phyloP scores from a whole-genome alignment of 2,797 vertebrate species.

The Aldrovandia affinis region DNA sequence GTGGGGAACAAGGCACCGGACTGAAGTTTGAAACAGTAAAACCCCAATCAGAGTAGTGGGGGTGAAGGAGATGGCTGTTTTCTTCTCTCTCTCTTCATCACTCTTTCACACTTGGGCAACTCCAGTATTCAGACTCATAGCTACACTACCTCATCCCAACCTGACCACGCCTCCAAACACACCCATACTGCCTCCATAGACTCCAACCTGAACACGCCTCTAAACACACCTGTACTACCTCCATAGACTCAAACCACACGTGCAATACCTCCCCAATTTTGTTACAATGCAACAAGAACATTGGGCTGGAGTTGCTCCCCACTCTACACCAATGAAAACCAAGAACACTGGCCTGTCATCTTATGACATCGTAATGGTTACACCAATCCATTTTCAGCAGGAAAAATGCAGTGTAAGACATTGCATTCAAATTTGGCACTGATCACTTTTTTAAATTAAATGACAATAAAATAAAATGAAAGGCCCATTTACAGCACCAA shows the following conservation, averaged over 20 bases:
- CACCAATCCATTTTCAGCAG: not conserved
- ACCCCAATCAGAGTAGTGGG: not conserved
- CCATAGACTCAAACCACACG: no score
- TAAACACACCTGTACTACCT: not conserved
- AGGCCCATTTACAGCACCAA: not conserved
- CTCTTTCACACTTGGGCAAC: not conserved
- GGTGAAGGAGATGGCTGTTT: not conserved
- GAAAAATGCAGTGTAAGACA: not conserved
- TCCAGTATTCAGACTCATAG: no score
- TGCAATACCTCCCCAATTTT: no score
- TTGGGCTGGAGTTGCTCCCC: not conserved
- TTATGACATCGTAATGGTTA: not conserved
- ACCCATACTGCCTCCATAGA: no score
- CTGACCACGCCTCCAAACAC: no score
- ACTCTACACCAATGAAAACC: slow-evolving; percentile 7
- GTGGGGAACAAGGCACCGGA: not conserved
- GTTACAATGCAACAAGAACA: not conserved
- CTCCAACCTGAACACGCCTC: no score
- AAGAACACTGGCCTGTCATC: not conserved
- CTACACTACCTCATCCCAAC: no score
- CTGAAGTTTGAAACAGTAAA: not conserved
- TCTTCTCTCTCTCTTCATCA: not conserved
- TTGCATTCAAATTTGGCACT: not conserved
- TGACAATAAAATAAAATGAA: not conserved
- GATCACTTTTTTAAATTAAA: not conserved